Base-by-base conservation (phyloP, 64 coral and sea anemone species). In the Actinia tenebrosa region DNA sequence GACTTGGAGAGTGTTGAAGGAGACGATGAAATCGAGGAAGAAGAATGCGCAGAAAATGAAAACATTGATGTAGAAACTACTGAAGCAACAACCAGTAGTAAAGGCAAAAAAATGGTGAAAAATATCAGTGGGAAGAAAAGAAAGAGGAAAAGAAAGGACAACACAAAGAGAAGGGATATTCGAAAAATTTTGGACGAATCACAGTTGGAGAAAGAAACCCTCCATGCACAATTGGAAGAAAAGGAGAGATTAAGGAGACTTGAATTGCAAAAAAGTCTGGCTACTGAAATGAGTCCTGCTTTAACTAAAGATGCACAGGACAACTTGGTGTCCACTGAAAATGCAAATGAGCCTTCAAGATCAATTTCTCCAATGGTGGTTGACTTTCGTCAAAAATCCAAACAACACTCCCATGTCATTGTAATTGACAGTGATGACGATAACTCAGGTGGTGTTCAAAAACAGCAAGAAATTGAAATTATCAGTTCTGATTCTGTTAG, bases 371-470 rank as follows among this genome's bases (percentile, higher is more conserved):
- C 97, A 26, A 75, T 99, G 22, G 59, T 95, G 77, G 75, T 99
- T 45, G 93, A 99, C 53, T 84, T 92, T 20, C 81, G 93, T 55
- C 64, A 99, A 60, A 92, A 87, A 63, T 64, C 77, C 82, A 78
- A 91, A 14, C 61, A 55, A 37, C 87, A 88, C 26, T 44, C 71
- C 2, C 81, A 83, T 23, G 85, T 99, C 10, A 99, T 99, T 86
- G 78, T 99, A 1, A 99, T 99, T 87, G 97, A 99, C 23, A 99
- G 97, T 83, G 96, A 98, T 58, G 96, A 99, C 61, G 93, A 99
- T 60, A 54, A 55, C 53, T 71, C 47, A 83, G 43, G 80, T 1
- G 69, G 26, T 64, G 75, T 80, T 71, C 30, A 77, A 44, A 87
- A 81, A 79, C 71, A 30, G 7, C 20, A 91, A 58, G 37, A 86